Conservation (phyloP, 2,113 vertebrate genomes). For the Lynx canadensis region DNA sequence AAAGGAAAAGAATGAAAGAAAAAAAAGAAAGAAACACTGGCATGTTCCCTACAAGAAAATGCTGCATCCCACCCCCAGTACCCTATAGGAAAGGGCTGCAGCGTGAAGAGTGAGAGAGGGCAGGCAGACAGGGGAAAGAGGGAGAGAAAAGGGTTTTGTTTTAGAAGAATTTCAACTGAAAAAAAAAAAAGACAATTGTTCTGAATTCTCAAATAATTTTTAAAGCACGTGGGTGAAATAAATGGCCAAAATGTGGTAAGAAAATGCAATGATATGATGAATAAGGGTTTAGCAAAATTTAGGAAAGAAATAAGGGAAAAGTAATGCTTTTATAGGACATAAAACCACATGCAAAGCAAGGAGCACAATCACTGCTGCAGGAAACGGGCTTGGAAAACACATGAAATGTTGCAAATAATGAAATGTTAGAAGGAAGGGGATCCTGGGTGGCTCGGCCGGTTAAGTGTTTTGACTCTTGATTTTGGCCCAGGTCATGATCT, state of each 20-base stretch:
- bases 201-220: not conserved
- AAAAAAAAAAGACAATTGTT: not conserved
- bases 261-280: not conserved
- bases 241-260: not conserved
- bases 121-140: too few species aligned
- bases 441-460: too few species aligned
- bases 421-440: not conserved
- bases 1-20: not conserved
- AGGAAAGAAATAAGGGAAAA: not conserved
- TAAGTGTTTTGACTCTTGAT: too few species aligned
- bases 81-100: fast-evolving
- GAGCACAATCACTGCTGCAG: not conserved
- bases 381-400: not conserved
- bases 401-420: not conserved
- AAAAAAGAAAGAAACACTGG: not conserved
- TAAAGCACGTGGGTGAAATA: not conserved
- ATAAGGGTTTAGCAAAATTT: not conserved
- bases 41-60: not conserved
- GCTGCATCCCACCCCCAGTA: not conserved
- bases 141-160: not conserved
- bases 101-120: not conserved
- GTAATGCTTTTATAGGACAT: not conserved
- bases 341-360: not conserved
- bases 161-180: not conserved
- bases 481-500: too few species aligned